phyloP scores from a whole-genome alignment of 2,113 vertebrate species.

The Neofelis nebulosa region DNA sequence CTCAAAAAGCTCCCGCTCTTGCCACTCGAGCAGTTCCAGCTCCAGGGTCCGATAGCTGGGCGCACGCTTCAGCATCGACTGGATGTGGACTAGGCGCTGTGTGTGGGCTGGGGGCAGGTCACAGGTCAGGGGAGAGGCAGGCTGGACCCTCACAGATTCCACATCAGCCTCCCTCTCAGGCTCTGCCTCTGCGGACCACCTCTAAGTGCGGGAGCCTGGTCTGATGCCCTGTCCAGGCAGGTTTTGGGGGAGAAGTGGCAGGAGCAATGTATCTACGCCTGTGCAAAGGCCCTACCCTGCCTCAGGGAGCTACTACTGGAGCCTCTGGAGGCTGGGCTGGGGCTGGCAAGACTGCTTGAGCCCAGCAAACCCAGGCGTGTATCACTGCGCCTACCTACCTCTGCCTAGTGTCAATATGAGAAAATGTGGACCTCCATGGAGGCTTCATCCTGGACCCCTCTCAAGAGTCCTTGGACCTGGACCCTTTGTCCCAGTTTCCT shows the following conservation, averaged over 20 bases:
- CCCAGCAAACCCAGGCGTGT: neutral
- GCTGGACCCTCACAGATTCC: neutral
- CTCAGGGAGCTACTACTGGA: neutral
- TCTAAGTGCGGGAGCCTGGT: neutral
- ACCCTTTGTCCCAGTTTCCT: neutral
- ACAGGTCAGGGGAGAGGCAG: slow-evolving; percentile 34
- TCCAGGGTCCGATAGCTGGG: slow-evolving; percentile 98
- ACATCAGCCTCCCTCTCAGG: neutral
- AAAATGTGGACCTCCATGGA: neutral
- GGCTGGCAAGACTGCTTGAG: neutral
- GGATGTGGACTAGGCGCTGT: slow-evolving; percentile 95
- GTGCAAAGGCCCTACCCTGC: neutral
- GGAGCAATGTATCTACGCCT: neutral
- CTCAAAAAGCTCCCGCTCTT: slow-evolving; percentile 98
- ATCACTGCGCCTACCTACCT: neutral
- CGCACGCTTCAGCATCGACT: slow-evolving; percentile 95
- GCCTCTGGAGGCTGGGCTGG: neutral
- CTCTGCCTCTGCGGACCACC: neutral
- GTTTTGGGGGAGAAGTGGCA: neutral
- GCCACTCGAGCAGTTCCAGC: slow-evolving; percentile 98
- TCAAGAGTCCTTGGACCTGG: neutral
- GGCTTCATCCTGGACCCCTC: neutral
- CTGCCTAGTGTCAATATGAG: neutral
- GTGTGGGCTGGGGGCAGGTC: slow-evolving; percentile 91
- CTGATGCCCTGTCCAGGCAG: neutral